Base-by-base conservation (phyloP, 2,888 invertebrate genomes). In the Dynastes tityus region DNA sequence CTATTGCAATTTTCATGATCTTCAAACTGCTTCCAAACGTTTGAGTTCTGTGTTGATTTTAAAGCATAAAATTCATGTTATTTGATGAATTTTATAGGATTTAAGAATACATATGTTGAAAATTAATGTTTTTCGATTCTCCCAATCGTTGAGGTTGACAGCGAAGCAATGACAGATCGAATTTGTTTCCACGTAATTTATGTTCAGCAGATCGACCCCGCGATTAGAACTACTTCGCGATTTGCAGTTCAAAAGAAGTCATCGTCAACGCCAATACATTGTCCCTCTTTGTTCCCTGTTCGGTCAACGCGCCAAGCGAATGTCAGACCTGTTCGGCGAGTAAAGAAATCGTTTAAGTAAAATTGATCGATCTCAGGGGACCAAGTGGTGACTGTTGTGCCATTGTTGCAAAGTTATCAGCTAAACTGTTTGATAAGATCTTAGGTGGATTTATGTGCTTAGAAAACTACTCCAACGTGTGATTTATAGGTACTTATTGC, bases 101-200 rank as follows among this genome's bases (percentile, higher is more conserved):
- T 32, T 32, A 32, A 5, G 3, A 2, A 5, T 32, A 5, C 32
- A 0, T 5, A 32, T 32, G 32, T 32, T 32, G 4, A 32, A 5
- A 32, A 4, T 32, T 32, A 9, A 45, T 2, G 2, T 45, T 45
- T 1, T 9, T 45, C 11, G 45, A 55, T 16, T 55, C n/a, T 16
- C n/a, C 1, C 5, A 55, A n/a, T 11, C 2, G 6, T 1, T 22
- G n/a, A n/a, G 13, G 13, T 55, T 55, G 32, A 32, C 11, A 11
- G 27, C 49, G 11, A 70, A 22, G 51, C 29, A 32, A 70, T 70
- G 32, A 70, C 70, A 9, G 29, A 53, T 70, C 29, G 70, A 70
- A 51, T 51, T 70, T 70, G 53, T 29, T 84, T 82, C 67, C 71
- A 51, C 58, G 27, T 77, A 71, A 68, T 70, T 78, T 73, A 71